These are phyloP conservation scores for Euphonia xanthogaster DNA, from an alignment of 2,797 vertebrate genomes.

Conservation along the genomic window DNA sequence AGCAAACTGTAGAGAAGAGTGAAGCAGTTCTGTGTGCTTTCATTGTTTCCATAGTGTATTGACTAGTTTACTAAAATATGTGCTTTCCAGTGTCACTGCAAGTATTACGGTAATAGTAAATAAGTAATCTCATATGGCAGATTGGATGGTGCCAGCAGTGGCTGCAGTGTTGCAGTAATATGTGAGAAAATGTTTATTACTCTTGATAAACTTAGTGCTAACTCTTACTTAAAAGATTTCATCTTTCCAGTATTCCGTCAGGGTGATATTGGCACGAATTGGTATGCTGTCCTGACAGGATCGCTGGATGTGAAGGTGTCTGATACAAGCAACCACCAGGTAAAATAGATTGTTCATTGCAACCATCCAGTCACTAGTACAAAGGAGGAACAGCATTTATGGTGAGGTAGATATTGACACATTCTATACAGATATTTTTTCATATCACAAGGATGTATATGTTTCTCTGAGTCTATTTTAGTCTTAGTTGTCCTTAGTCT, in stretches of 20 bases:
- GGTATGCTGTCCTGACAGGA: constrained; percentile 96
- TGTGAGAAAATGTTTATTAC: not conserved
- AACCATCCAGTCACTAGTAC: not conserved
- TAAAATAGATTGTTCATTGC: constrained; percentile 62
- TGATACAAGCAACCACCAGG: constrained; percentile 98
- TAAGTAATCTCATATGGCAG: not conserved
- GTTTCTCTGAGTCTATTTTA: not conserved
- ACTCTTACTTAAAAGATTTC: not conserved
- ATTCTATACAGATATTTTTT: not conserved
- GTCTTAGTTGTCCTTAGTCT: not conserved
- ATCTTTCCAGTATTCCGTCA: constrained; percentile 90
- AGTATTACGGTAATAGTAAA: not conserved
- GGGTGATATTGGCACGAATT: constrained; percentile 96
- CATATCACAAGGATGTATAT: not conserved
- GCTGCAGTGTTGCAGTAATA: not conserved
- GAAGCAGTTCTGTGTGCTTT: not conserved
- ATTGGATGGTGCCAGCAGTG: not conserved
- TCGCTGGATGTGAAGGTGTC: constrained; percentile 98
- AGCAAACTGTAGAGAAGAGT: not conserved
- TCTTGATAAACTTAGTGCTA: not conserved
- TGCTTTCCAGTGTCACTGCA: not conserved
- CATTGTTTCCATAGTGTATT: not conserved
- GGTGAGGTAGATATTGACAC: not conserved
- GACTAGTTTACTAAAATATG: not conserved
- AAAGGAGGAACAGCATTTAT: not conserved